Evolutionary conservation across 2,888 invertebrate species (phyloP), one percentile per base, ranked within the genome.

Genomic region (Lydus trimaculatus): DNA sequence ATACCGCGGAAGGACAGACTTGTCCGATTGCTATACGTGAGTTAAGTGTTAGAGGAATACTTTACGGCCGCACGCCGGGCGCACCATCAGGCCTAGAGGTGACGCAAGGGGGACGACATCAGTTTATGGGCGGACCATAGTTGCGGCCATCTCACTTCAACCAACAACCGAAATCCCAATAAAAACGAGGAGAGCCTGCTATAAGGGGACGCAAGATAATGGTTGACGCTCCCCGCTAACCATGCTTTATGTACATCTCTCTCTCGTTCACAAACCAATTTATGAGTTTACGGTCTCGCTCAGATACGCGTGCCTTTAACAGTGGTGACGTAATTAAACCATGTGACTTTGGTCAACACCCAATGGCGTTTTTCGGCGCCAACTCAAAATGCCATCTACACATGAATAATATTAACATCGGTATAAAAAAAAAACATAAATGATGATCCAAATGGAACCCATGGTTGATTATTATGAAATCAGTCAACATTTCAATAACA

Each of bases 201-300:
- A 76, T 76, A 76, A n/a, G 80, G 83, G 83, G 84, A 83, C 81
- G 82, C 84, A 82, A 84, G 85, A 85, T 86, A 86, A 86, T 86
- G 86, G 86, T 85, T 85, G 86, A 85, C 84, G 84, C 84, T 85
- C 85, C 85, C 85, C 85, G 13, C 85, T 84, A 85, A 85, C 84
- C 85, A 85, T 86, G 85, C 85, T 86, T 86, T 86, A 86, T 85
- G 85, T 80, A 80, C 83, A 83, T 85, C 85, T 85, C 85, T 85
- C 85, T 85, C 85, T 85, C 84, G 82, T 83, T 84, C 85, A 81
- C 84, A 82, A 79, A 80, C 80, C 81, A 25, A 85, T 85, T 85
- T 85, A 85, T 84, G 85, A 82, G 83, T 81, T 81, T 82, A 82
- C 82, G 81, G 81, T 85, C 85, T 84, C 84, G 81, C 84, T 85